Evolutionary conservation across 2,113 vertebrate genomes (phyloP).

Genomic region (Mobula hypostoma): DNA sequence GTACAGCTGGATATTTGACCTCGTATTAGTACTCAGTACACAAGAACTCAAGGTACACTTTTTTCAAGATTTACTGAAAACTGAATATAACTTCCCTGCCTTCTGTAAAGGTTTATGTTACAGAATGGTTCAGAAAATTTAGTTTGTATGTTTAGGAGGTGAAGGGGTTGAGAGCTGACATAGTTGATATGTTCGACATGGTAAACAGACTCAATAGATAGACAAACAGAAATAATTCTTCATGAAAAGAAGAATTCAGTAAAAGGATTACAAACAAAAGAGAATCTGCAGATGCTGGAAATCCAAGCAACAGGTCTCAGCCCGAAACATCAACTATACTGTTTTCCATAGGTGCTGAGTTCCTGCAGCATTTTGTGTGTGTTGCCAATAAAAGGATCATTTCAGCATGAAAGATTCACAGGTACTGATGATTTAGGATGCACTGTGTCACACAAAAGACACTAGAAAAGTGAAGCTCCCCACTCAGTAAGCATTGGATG

Average conservation of each 20-base stretch:
- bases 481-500: not conserved
- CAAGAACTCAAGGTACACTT: not conserved
- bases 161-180: not conserved
- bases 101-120: not conserved
- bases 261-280: too few relatives aligned
- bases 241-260: not conserved
- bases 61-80: not conserved
- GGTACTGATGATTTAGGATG: not conserved
- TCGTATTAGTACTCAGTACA: not conserved
- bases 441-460: not conserved
- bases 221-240: not conserved
- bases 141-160: not conserved
- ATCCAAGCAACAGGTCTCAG: too few relatives aligned
- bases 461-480: not conserved
- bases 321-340: too few relatives aligned
- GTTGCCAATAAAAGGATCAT: not conserved
- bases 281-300: too few relatives aligned
- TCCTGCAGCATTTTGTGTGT: too few relatives aligned
- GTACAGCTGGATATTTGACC: not conserved
- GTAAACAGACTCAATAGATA: not conserved
- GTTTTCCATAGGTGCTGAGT: too few relatives aligned
- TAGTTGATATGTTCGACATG: not conserved
- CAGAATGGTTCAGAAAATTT: not conserved
- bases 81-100: not conserved
- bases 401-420: not conserved